phyloP scores from a whole-genome alignment of 2,113 vertebrate genomes.

The Triplophysa dalaica region DNA sequence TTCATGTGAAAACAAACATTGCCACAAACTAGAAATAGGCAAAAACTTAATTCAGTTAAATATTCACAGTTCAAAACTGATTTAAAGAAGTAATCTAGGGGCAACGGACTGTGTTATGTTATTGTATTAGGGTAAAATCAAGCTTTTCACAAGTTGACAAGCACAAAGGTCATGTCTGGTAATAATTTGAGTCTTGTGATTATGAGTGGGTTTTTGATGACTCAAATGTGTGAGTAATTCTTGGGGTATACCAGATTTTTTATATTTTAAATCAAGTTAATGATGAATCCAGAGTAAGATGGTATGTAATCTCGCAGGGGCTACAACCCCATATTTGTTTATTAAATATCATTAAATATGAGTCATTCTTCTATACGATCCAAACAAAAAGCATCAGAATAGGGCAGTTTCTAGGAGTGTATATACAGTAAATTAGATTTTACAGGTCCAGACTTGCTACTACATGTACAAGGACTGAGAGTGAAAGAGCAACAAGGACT shows the following conservation, averaged over 20 bases:
- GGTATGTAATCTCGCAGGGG: neutral
- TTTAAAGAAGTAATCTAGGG: no score
- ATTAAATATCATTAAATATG: constrained; percentile 31
- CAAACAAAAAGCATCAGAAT: neutral
- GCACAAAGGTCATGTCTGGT: neutral
- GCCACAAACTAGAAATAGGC: neutral
- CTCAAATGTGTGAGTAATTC: constrained; percentile 6
- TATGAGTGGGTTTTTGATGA: neutral
- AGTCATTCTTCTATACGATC: constrained; percentile 40
- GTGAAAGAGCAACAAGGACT: no score
- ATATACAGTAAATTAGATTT: constrained; percentile 23
- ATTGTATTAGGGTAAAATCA: neutral
- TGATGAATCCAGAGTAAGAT: constrained; percentile 4
- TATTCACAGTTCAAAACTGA: neutral
- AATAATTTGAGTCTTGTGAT: neutral
- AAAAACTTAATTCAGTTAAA: neutral
- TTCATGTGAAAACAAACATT: neutral
- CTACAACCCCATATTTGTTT: neutral
- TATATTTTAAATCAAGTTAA: neutral
- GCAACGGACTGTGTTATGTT: neutral
- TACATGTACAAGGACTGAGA: neutral
- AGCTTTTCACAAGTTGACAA: neutral
- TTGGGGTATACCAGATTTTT: neutral
- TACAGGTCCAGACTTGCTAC: neutral
- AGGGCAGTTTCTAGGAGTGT: constrained; percentile 48